Conservation (phyloP, 2,113 vertebrate genomes). For the Oryzias javanicus region DNA sequence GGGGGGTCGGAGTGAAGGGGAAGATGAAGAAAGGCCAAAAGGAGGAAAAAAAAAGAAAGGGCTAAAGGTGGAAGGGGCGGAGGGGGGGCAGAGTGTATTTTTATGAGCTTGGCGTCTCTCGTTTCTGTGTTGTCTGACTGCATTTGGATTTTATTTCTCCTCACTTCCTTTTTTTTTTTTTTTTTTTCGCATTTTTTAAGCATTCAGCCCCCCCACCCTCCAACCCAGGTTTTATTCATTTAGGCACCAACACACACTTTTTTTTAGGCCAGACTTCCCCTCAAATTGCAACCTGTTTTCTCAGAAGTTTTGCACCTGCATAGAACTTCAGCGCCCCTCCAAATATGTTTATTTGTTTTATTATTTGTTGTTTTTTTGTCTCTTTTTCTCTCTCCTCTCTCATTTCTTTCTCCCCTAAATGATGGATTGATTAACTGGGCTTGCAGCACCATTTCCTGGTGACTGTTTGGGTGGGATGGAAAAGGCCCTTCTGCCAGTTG, state of each 20-base stretch:
- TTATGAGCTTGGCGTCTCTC: slow-evolving; percentile 69
- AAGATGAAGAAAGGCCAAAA: slow-evolving; percentile 32
- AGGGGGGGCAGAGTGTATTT: slow-evolving; percentile 63
- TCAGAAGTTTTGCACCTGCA: too few species aligned
- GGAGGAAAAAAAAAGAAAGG: slow-evolving; percentile 18
- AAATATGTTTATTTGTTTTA: slow-evolving; percentile 24
- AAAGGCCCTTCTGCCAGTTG: slow-evolving; percentile 78
- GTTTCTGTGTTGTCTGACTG: slow-evolving; percentile 70
- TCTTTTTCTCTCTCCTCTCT: slow-evolving; percentile 3
- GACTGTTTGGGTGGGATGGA: slow-evolving; percentile 85
- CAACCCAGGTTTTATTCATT: slow-evolving; percentile 8
- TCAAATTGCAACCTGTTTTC: too few species aligned
- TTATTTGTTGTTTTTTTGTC: slow-evolving; percentile 57
- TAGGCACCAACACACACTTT: too few species aligned
- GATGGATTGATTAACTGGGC: slow-evolving; percentile 83
- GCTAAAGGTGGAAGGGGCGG: slow-evolving; percentile 25
- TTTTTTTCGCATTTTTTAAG: slow-evolving; percentile 27
- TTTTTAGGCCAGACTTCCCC: too few species aligned
- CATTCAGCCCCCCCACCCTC: background rate
- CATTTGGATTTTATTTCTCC: slow-evolving; percentile 61
- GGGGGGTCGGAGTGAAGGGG: slow-evolving; percentile 28
- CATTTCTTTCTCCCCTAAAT: slow-evolving; percentile 50
- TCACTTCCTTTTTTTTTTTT: too few species aligned
- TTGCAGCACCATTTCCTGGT: slow-evolving; percentile 78
- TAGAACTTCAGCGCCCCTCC: too few species aligned